phyloP scores from a whole-genome alignment of 2,888 invertebrate species.

The Serrognathus titanus region DNA sequence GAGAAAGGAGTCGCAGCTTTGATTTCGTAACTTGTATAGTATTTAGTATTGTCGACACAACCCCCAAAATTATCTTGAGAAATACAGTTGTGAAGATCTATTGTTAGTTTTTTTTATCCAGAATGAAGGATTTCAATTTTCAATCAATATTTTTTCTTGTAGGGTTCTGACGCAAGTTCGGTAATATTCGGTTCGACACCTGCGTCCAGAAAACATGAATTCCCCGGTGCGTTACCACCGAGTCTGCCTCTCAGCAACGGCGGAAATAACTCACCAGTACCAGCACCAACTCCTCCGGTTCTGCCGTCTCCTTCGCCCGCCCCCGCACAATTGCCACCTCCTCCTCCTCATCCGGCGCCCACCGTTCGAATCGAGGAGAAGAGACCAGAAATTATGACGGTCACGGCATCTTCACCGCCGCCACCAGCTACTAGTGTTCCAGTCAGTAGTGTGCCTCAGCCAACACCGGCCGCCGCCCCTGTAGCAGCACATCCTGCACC shows the following conservation, averaged over 20 bases:
- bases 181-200: constrained; percentile 53
- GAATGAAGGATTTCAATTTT: neutral
- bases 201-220: constrained; percentile 66
- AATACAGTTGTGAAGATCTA: neutral
- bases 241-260: constrained; percentile 61
- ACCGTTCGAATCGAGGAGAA: constrained; percentile 25
- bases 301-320: constrained; percentile 68
- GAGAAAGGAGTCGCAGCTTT: too few species aligned
- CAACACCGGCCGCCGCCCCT: constrained; percentile 56
- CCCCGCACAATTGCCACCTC: constrained; percentile 62
- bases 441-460: constrained; percentile 46
- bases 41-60: too few species aligned
- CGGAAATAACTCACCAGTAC: constrained; percentile 62
- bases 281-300: constrained; percentile 61
- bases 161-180: constrained; percentile 76
- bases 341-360: constrained; percentile 29
- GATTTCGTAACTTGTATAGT: too few species aligned
- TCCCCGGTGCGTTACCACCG: constrained; percentile 54
- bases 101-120: neutral
- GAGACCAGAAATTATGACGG: constrained; percentile 29
- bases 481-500: constrained; percentile 45
- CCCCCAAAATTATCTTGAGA: neutral
- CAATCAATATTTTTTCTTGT: constrained; percentile 38
- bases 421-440: constrained; percentile 15
- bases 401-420: constrained; percentile 32